These are phyloP conservation scores for Drosophila mauritiana DNA, from an alignment of 1,140 invertebrate genomes.

Conservation along the genomic window DNA sequence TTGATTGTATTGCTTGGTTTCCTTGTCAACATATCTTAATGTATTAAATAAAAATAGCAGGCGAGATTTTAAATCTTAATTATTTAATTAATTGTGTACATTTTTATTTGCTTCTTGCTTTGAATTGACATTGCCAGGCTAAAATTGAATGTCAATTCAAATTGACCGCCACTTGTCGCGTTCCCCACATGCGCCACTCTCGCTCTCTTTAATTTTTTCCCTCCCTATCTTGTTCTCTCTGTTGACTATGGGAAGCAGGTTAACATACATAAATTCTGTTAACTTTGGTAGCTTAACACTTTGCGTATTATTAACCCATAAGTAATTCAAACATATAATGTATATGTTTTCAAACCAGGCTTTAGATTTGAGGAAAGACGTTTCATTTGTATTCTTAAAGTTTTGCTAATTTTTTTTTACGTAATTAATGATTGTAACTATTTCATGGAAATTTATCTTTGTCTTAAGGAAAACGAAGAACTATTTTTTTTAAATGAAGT, in stretches of 20 bases:
- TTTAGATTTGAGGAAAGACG: neutral
- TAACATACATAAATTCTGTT: constrained; percentile 14
- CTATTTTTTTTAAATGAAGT: too few species aligned
- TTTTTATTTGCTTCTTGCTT: neutral
- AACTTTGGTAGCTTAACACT: constrained; percentile 10
- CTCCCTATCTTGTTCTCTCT: constrained; percentile 6
- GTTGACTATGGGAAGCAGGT: constrained; percentile 5
- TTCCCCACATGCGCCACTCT: constrained; percentile 13
- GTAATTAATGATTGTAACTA: too few species aligned
- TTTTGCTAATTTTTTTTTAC: too few species aligned
- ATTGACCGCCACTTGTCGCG: constrained; percentile 50
- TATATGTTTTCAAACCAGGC: neutral
- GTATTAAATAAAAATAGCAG: neutral
- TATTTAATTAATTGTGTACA: neutral
- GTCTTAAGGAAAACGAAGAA: too few species aligned
- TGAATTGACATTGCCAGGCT: constrained; percentile 8
- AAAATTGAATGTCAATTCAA: constrained; percentile 14
- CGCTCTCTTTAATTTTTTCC: neutral
- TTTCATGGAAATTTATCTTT: too few species aligned
- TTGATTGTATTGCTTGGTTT: neutral
- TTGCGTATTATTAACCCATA: neutral
- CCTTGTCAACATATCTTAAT: neutral
- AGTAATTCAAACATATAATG: neutral
- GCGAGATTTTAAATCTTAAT: neutral
- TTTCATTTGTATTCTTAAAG: too few species aligned